These are phyloP conservation scores for Bryconaethiops microstoma DNA, from an alignment of 2,797 vertebrate genomes.

Conservation along the genomic window DNA sequence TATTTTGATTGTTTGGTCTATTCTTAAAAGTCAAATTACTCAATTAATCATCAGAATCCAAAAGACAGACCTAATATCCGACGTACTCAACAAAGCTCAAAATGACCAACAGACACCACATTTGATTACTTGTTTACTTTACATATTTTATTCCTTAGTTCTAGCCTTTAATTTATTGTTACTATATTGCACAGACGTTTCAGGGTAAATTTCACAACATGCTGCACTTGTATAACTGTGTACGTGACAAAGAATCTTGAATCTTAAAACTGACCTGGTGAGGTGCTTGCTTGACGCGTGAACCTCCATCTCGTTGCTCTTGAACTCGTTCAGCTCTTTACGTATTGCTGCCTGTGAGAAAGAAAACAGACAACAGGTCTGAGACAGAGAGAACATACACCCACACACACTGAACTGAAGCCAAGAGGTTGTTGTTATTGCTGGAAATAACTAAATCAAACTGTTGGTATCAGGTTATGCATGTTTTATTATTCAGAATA, in stretches of 20 bases:
- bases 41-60: neutral
- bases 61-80: neutral
- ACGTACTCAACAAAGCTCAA: neutral
- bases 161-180: too few relatives aligned
- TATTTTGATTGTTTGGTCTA: neutral
- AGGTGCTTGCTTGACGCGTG: conserved; percentile 97
- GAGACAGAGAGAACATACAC: neutral
- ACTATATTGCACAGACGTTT: too few relatives aligned
- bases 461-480: too few relatives aligned
- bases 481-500: too few relatives aligned
- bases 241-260: too few relatives aligned
- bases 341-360: conserved; percentile 90
- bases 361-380: conserved; percentile 28
- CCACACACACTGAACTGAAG: too few relatives aligned
- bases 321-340: conserved; percentile 98
- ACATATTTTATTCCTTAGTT: too few relatives aligned
- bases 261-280: conserved; percentile 83
- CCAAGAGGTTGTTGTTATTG: neutral
- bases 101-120: neutral
- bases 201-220: too few relatives aligned
- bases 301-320: conserved; percentile 98
- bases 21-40: neutral
- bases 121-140: too few relatives aligned
- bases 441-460: neutral
- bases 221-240: too few relatives aligned